Base-by-base conservation (phyloP, 2,888 invertebrate genomes). In the Chelonus formosanus region DNA sequence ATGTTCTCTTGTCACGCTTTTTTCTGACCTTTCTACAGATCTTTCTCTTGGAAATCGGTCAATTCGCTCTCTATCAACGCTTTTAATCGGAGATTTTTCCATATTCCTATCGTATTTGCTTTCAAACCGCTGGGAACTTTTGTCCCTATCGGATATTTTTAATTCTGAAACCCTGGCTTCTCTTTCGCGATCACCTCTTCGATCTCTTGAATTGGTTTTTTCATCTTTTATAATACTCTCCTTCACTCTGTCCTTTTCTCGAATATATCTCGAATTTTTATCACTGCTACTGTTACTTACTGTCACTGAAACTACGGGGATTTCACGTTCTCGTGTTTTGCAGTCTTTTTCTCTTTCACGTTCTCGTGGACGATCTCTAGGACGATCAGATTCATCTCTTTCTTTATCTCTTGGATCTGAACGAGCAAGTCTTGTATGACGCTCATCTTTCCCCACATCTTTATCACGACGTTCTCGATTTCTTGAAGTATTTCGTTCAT, bases 311-410 rank as follows among this genome's bases (percentile, higher is more conserved):
- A 62, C 59, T 47, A 71, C 47, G 6, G 67, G 65, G 5, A 70
- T 62, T 8, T 85, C 84, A 35, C 80, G 71, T 60, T 83, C 84
- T n/a, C 80, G 75, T 43, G 40, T 40, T 40, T 40, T 40, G 6
- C 40, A 40, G 3, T 40, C 40, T 40, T 40, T 40, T 6, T 40
- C 69, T 54, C 71, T 68, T 40, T 82, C 81, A 10, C 84, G 74
- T 71, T 87, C 87, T 6, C 85, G 87, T 87, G 86, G 87, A 5
- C 87, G 81, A 69, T 87, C 87, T 63, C 92, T 89, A 61, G 91
- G 91, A 70, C 92, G 86, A 2, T 90, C 90, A 63, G 88, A 87
- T 71, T 93, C 93, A 1, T 80, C 80, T 2, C 80, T 70, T 35
- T 81, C 80, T 35, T 79, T 78, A 6, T 66, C 66, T 3, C 66